Conservation (phyloP, 2,888 invertebrate species). For the Andrena dorsata region DNA sequence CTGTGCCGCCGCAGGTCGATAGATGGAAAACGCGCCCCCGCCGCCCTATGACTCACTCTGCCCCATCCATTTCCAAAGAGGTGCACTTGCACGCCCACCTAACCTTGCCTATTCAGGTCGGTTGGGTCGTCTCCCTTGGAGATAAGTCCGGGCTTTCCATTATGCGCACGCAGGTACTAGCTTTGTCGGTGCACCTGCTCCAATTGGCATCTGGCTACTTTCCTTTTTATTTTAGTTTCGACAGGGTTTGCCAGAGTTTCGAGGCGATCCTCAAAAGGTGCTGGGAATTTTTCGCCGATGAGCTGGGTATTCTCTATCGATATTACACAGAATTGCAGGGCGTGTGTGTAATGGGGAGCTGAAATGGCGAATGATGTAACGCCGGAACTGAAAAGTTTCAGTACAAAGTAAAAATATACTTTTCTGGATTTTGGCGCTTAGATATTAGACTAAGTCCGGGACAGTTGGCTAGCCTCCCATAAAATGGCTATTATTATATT, state of each 20-base stretch:
- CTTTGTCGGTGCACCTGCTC: constrained; percentile 39
- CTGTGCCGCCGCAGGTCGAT: constrained; percentile 73
- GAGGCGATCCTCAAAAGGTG: constrained; percentile 4
- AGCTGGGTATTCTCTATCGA: too few relatives aligned
- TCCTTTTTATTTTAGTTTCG: constrained; percentile 34
- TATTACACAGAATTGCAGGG: too few relatives aligned
- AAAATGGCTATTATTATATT: too few relatives aligned
- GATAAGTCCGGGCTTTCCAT: constrained; percentile 34
- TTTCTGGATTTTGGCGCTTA: too few relatives aligned
- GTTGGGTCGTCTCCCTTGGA: constrained; percentile 17
- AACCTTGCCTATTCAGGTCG: constrained; percentile 55
- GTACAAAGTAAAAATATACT: too few relatives aligned
- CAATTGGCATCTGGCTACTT: constrained; percentile 6
- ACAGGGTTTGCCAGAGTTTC: not conserved
- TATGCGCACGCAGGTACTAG: constrained; percentile 12
- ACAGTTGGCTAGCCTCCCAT: too few relatives aligned
- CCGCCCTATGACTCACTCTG: constrained; percentile 65
- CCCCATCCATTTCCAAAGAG: constrained; percentile 59
- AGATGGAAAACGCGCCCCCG: constrained; percentile 71
- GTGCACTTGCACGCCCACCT: constrained; percentile 51
- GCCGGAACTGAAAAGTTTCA: too few relatives aligned
- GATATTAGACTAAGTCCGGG: too few relatives aligned
- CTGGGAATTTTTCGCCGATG: not conserved
- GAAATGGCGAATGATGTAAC: too few relatives aligned
- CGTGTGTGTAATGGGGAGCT: too few relatives aligned